Evolutionary conservation across 1,140 invertebrate genomes (phyloP), one percentile per base, ranked within the genome.

Genomic region (Scaptomyza montana): DNA sequence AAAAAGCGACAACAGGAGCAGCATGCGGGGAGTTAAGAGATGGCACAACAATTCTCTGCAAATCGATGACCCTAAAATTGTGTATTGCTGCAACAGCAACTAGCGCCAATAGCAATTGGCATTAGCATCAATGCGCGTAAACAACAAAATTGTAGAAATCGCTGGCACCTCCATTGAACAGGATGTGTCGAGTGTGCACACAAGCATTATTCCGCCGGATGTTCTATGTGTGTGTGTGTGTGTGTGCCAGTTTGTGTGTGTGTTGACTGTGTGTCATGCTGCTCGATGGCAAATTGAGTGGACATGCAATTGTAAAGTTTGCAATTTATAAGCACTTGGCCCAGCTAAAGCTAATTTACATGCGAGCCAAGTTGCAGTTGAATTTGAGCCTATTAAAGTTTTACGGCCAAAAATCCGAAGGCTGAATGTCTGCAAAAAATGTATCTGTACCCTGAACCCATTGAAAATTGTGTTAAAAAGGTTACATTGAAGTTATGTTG

Each of bases 171-270:
- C 65, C 56, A 41, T 50, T 55, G 56, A 56, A 51, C 56, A 68
- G 70, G 56, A 68, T 73, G 69, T 66, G 74, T 41, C 21, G 39
- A 75, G 67, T 64, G 60, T 65, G 78, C 63, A 72, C 45, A 67
- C 50, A 80, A 61, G 75, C 82, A 89, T 78, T 82, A 68, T 87
- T 87, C 84, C 84, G 84, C 68, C 82, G 82, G 82, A 87, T 77
- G 82, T 82, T 82, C 75, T 69, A 66, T 64, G 53, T 54, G 12
- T 82, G 78, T 65, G 72, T 64, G 59, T 54, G 39, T 43, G 12
- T 43, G 36, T 59, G 45, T 60, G 16, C 21, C 21, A 25, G 21
- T 25, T 25, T 61, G 49, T 28, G 62, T 51, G 62, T 59, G 39
- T 39, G 47, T 46, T 62, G 54, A 46, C 30, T 65, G 60, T 55